A percentile compares a stretch with the other conserved stretches of the same genome.
Evolutionary conservation across 2,888 invertebrate species (phyloP).

Genomic region (Bugulina stolonifera): DNA sequence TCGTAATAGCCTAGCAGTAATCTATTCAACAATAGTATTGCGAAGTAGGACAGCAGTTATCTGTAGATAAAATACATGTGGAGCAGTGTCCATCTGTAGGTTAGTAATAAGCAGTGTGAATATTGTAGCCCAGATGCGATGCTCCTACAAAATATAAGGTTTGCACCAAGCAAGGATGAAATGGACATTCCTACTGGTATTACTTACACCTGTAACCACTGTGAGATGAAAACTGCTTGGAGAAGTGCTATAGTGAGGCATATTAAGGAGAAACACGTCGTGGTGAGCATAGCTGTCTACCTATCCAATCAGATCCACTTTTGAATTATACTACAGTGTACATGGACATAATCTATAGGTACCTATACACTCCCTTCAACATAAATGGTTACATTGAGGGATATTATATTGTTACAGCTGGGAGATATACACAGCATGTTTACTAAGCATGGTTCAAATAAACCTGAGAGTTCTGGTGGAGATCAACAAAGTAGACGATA

Average conservation of each 20-base stretch:
- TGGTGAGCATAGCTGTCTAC: neutral
- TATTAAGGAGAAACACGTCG: constrained; percentile 60
- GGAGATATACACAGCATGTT: constrained; percentile 24
- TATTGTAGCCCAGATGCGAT: neutral
- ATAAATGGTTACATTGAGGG: too few relatives aligned
- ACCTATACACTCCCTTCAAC: too few relatives aligned
- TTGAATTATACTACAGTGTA: too few relatives aligned
- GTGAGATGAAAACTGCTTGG: constrained; percentile 58
- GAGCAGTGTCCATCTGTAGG: too few relatives aligned
- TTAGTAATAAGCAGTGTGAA: too few relatives aligned
- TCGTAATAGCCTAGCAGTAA: too few relatives aligned
- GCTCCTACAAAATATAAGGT: constrained; percentile 10
- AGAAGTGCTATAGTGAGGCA: constrained; percentile 95
- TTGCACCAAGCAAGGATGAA: neutral
- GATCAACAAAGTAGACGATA: constrained; percentile 58
- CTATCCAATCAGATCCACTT: too few relatives aligned
- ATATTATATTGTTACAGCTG: neutral
- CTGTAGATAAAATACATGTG: too few relatives aligned
- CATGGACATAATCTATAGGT: too few relatives aligned
- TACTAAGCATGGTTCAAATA: constrained; percentile 21
- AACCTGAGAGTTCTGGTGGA: neutral
- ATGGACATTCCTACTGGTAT: neutral
- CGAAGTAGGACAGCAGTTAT: too few relatives aligned
- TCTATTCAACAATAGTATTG: too few relatives aligned
- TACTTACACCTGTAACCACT: constrained; percentile 12